These are phyloP conservation scores for Sciaenops ocellatus DNA, from an alignment of 2,797 vertebrate species.

Conservation along the genomic window DNA sequence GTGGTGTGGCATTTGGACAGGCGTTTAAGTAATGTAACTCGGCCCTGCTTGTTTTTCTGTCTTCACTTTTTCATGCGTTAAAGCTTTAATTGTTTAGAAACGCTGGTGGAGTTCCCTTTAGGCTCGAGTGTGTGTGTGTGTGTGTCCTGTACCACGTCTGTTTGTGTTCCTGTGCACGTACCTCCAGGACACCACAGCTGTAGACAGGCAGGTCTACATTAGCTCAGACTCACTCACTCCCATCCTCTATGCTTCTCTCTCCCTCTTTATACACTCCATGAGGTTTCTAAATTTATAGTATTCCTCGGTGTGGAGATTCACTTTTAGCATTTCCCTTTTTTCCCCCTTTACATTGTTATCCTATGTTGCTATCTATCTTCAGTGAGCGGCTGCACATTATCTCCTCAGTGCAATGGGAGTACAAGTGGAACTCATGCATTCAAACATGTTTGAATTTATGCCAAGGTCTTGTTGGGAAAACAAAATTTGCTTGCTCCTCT, in stretches of 20 bases:
- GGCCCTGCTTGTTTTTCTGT: slow-evolving; percentile 20
- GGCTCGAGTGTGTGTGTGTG: slow-evolving; percentile 1
- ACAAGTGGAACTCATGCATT: slow-evolving; percentile 55
- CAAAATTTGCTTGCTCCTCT: slow-evolving; percentile 44
- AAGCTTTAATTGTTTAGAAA: slow-evolving; percentile 54
- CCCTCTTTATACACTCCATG: slow-evolving; percentile 10
- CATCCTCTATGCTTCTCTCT: not conserved
- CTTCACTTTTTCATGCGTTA: slow-evolving; percentile 25
- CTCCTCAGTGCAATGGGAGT: slow-evolving; percentile 49
- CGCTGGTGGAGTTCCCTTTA: slow-evolving; percentile 36
- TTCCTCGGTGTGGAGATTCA: slow-evolving; percentile 49
- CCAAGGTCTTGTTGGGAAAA: slow-evolving; percentile 56
- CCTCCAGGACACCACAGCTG: slow-evolving; percentile 29
- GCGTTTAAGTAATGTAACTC: slow-evolving; percentile 56
- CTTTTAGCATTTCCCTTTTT: slow-evolving; percentile 46
- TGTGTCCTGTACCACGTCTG: slow-evolving; percentile 13
- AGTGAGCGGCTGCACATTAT: slow-evolving; percentile 42
- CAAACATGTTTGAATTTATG: slow-evolving; percentile 60
- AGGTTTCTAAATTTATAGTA: slow-evolving; percentile 50
- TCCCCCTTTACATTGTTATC: slow-evolving; percentile 51
- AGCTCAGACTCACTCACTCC: slow-evolving; percentile 12
- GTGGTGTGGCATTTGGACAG: slow-evolving; percentile 55
- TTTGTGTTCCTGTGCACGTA: slow-evolving; percentile 19
- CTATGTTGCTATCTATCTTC: slow-evolving; percentile 44
- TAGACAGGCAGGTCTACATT: slow-evolving; percentile 9